A percentile compares a stretch with the other conserved stretches of the same genome.
These are phyloP conservation scores for Noctua comes DNA, from an alignment of 2,888 invertebrate species.

Conservation along the genomic window DNA sequence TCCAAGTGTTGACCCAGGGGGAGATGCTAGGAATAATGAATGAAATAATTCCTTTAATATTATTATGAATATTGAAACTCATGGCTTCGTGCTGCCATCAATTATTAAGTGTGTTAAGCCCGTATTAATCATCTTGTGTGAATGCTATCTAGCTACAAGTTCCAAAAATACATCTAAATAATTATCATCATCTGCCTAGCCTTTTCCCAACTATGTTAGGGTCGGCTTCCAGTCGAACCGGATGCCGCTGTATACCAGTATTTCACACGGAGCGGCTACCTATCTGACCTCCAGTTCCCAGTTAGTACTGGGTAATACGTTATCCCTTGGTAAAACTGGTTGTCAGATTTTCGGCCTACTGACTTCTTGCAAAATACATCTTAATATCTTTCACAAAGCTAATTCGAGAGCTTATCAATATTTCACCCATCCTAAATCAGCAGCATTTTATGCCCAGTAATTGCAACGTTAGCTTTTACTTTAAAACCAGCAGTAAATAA, in stretches of 20 bases:
- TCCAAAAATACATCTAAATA: neutral
- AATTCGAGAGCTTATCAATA: neutral
- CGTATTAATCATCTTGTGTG: neutral
- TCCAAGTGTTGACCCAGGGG: neutral
- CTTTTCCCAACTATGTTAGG: neutral
- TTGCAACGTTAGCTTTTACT: constrained; percentile 76
- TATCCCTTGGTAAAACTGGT: neutral
- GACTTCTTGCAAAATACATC: neutral
- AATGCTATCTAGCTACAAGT: neutral
- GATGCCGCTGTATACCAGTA: neutral
- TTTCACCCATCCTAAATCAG: constrained; percentile 6
- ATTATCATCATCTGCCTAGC: neutral
- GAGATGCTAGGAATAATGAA: neutral
- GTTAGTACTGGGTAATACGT: neutral
- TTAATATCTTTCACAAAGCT: neutral
- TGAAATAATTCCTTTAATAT: neutral
- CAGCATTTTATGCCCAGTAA: constrained; percentile 70
- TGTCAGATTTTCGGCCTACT: neutral
- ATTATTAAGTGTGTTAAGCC: neutral
- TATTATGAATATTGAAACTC: too few species aligned
- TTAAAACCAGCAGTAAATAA: constrained; percentile 80
- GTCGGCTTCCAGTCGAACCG: neutral
- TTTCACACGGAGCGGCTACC: neutral
- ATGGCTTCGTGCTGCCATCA: too few species aligned
- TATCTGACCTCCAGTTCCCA: neutral